Base-by-base conservation (phyloP, 2,797 vertebrate genomes). In the Paratrypauchen microcephalus region DNA sequence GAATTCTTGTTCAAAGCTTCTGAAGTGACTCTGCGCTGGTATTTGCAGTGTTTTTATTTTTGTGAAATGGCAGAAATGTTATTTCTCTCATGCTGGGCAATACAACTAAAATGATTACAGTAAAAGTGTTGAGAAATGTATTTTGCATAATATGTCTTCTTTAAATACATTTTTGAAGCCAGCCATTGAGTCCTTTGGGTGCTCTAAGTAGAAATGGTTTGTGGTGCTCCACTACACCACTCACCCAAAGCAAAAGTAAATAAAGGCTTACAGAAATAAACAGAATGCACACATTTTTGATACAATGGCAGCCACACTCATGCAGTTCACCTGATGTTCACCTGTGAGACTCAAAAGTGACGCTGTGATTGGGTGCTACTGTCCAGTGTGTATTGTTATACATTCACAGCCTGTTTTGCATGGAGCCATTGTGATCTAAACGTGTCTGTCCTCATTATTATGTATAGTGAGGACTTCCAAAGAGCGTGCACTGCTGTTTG, bases 381-480 rank as follows among this genome's bases (percentile, higher is more conserved):
- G 30, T 13, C 59, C 30, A 32, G 32, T 60, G 18, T 1, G 32
- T 21, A 15, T 41, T n/a, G 41, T 41, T 23, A 41, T 26, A 36
- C 19, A 60, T n/a, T n/a, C 32, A 61, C n/a, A 6, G n/a, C 11
- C n/a, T 39, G 21, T 24, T 63, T 45, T 8, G 21, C 61, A 47
- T 24, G 12, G 36, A 21, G 41, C 23, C 48, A 2, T 64, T 64
- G 41, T 64, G 15, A 48, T 16, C 41, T 19, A 41, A 64, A 64
- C 4, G 15, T 48, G 41, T 24, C 21, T 47, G 62, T 47, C 39
- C 61, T 48, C 62, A 26, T 64, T 61, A 39, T 39, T 64, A 48
- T 64, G 23, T 18, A 16, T 23, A 26, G 21, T 48, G 23, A 48
- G 62, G 41, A 64, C 62, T 47, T 47, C 41, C 47, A 63, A 47